Evolutionary conservation across 2,797 vertebrate species (phyloP).

Genomic region (Lagorchestes hirsutus): DNA sequence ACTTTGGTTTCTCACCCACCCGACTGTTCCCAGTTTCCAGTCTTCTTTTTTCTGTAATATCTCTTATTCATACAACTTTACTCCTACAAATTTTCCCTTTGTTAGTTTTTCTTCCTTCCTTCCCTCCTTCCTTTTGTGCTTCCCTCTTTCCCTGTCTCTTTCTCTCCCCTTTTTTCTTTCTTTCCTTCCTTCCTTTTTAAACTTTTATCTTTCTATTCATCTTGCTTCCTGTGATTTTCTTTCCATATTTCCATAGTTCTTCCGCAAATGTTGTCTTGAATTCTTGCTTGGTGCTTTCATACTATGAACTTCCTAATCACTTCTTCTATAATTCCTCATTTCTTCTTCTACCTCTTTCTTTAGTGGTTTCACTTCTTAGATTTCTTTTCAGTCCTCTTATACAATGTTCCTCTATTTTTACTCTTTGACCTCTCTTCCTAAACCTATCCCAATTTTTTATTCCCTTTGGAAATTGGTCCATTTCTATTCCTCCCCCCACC

Average conservation of each 20-base stretch:
- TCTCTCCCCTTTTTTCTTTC: constrained; percentile 18
- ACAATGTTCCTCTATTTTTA: constrained; percentile 19
- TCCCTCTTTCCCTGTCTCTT: constrained; percentile 38
- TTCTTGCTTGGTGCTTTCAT: constrained; percentile 60
- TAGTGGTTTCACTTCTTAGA: constrained; percentile 59
- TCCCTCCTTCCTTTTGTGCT: not conserved
- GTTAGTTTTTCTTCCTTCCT: constrained; percentile 50
- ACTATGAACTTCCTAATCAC: constrained; percentile 38
- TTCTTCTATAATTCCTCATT: constrained; percentile 49
- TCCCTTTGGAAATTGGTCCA: not conserved
- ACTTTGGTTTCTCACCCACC: not conserved
- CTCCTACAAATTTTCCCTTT: constrained; percentile 40
- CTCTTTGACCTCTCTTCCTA: not conserved
- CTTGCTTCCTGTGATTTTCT: constrained; percentile 44
- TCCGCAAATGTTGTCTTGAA: constrained; percentile 37
- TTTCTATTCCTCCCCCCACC: not conserved
- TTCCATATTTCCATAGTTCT: constrained; percentile 42
- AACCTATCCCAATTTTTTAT: constrained; percentile 25
- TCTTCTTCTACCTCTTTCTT: constrained; percentile 36
- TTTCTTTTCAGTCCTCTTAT: not conserved
- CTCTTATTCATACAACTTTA: constrained; percentile 45
- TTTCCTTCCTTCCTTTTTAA: not conserved
- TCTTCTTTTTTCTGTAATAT: constrained; percentile 26
- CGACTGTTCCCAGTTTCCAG: constrained; percentile 6
- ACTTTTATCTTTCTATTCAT: not conserved